Evolutionary conservation across 2,888 invertebrate species (phyloP).

Genomic region (Diplolepis rosae): DNA sequence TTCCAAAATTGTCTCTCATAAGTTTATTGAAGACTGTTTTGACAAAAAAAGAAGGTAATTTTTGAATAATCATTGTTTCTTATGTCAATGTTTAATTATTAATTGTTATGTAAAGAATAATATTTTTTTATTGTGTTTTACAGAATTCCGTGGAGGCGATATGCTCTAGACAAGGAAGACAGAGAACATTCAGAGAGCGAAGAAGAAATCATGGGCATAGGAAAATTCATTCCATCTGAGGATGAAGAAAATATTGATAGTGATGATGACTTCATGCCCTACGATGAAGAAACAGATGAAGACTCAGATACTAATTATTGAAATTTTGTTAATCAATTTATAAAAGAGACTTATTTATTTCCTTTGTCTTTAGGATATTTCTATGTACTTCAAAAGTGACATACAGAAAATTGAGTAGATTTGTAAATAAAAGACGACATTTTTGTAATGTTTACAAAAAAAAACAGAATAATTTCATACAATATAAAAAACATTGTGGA

Average conservation of each 20-base stretch:
- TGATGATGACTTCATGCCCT: conserved; percentile 49
- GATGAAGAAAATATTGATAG: conserved; percentile 46
- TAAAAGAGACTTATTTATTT: background rate
- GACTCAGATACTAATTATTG: conserved; percentile 56
- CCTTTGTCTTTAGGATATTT: background rate
- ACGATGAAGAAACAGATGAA: conserved; percentile 59
- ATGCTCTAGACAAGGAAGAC: conserved; percentile 61
- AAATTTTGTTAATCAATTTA: background rate
- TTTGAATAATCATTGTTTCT: background rate
- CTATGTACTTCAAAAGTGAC: background rate
- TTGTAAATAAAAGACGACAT: background rate
- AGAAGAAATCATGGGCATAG: conserved; percentile 62
- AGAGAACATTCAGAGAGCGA: conserved; percentile 64
- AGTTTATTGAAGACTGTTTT: conserved; percentile 67
- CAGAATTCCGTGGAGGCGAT: conserved; percentile 70
- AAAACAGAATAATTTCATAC: too few relatives aligned
- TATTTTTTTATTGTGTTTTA: conserved; percentile 23
- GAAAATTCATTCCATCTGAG: conserved; percentile 29
- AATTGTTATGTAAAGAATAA: background rate
- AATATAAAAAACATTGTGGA: too few relatives aligned
- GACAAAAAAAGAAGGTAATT: conserved; percentile 64
- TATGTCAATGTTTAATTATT: background rate
- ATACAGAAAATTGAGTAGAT: background rate
- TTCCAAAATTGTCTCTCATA: conserved; percentile 64
- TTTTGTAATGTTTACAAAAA: too few relatives aligned